Evolutionary conservation across 2,797 vertebrate genomes (phyloP), one percentile per base, ranked within the genome.

Genomic region (Coreius guichenoti): DNA sequence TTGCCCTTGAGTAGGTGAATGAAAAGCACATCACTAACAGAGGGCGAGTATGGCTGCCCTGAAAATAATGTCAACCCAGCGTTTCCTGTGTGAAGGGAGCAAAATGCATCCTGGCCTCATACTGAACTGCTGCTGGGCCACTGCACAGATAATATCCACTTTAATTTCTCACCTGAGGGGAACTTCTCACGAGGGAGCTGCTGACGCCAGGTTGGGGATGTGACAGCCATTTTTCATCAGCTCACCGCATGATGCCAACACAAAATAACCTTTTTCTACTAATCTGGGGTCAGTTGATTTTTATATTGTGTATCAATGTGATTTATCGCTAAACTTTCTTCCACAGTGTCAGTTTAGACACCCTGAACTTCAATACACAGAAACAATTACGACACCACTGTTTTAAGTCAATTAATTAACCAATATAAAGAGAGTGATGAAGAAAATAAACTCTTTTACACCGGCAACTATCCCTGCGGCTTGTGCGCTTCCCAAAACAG

Each of bases 361-460:
- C 19, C 14, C 33, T 56, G 31, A 54, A 68, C 26, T 23, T 51
- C 51, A 51, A n/a, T 74, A 17, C 39, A 26, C 11, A 51, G 54
- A 84, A 83, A 83, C 58, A 70, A 43, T 26, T 65, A 73, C 4
- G 5, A 4, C 63, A 67, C 45, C 2, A 39, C 26, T 78, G 31
- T 83, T 85, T 78, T 54, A 85, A 85, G 47, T 82, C 69, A 83
- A 87, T 84, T 76, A 86, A 86, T 86, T 68, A 82, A 29, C 72
- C 78, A 83, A 86, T 86, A 80, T 80, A 81, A 82, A 84, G 26
- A 26, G 49, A 82, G 75, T 81, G 43, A 87, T 87, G 78, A 84
- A 87, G 68, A 80, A 90, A 88, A 88, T 77, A 2, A 92, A 86
- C 88, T 89, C 91, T 93, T 94, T 94, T 94, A 93, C 92, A 93